A percentile compares a stretch with the other conserved stretches of the same genome.
Evolutionary conservation across 2,797 vertebrate genomes (phyloP).

Genomic region (Periparus ater): DNA sequence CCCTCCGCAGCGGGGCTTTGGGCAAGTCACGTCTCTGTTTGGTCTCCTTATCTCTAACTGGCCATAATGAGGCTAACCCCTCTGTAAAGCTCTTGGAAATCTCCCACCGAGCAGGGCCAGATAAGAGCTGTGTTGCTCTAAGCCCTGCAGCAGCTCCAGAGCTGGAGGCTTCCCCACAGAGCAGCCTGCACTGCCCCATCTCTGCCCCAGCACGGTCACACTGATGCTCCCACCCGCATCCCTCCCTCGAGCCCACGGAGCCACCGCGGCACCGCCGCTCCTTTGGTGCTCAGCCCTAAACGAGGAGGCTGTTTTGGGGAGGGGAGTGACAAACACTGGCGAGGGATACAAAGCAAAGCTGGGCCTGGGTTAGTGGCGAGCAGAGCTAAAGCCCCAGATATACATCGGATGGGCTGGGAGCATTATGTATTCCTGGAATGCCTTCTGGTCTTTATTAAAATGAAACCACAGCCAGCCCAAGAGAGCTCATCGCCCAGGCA

Average conservation of each 20-base stretch:
- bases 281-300: neutral
- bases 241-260: neutral
- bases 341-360: neutral
- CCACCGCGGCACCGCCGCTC: neutral
- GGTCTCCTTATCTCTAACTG: neutral
- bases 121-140: neutral
- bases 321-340: neutral
- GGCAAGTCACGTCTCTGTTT: neutral
- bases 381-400: slow-evolving; percentile 47
- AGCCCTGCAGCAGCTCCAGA: neutral
- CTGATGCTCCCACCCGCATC: neutral
- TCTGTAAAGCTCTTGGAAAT: neutral
- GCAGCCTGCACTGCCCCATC: neutral
- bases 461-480: slow-evolving; percentile 70
- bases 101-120: neutral
- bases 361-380: neutral
- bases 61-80: neutral
- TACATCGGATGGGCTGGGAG: slow-evolving; percentile 43
- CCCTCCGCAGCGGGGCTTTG: neutral
- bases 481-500: slow-evolving; percentile 70
- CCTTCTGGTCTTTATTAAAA: slow-evolving; percentile 76
- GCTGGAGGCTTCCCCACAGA: neutral
- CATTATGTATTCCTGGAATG: slow-evolving; percentile 68
- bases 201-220: fast-evolving
- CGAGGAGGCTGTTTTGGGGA: neutral